A percentile compares a stretch with the other conserved stretches of the same genome.
These are phyloP conservation scores for Grammatotria lemairii DNA, from an alignment of 2,113 vertebrate species.

Conservation along the genomic window DNA sequence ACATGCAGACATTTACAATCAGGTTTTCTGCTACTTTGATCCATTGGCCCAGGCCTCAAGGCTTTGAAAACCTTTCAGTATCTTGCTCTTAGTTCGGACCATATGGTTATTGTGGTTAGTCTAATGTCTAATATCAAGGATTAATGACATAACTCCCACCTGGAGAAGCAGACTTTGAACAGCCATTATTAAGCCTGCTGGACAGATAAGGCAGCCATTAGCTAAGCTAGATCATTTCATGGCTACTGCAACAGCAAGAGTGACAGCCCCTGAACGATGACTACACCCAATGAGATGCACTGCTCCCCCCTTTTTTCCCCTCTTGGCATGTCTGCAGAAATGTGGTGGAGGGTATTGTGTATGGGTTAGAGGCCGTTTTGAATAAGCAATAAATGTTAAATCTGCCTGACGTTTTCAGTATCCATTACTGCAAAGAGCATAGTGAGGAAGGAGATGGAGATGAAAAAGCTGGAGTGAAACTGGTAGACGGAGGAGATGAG, in stretches of 20 bases:
- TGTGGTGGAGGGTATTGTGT: slow-evolving; percentile 31
- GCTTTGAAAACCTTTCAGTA: slow-evolving; percentile 27
- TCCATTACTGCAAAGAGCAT: slow-evolving; percentile 63
- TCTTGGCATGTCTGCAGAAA: slow-evolving; percentile 15
- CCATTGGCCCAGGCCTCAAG: slow-evolving; percentile 4
- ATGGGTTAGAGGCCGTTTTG: slow-evolving; percentile 52
- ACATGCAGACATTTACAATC: slow-evolving; percentile 58
- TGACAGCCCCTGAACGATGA: slow-evolving; percentile 2
- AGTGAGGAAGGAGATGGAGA: slow-evolving; percentile 23
- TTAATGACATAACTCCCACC: slow-evolving; percentile 62
- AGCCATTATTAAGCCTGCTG: slow-evolving; percentile 49
- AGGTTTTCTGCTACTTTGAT: slow-evolving; percentile 40
- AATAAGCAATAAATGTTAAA: slow-evolving; percentile 66
- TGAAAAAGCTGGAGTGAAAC: slow-evolving; percentile 48
- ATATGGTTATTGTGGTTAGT: slow-evolving; percentile 39
- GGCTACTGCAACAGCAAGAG: slow-evolving; percentile 52
- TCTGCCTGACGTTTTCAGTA: slow-evolving; percentile 65
- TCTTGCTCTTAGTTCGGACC: slow-evolving; percentile 10
- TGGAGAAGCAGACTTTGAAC: slow-evolving; percentile 54
- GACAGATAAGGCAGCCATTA: slow-evolving; percentile 65
- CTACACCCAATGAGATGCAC: neutral
- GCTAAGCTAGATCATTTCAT: slow-evolving; percentile 52
- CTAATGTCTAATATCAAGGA: slow-evolving; percentile 46
- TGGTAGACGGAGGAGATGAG: slow-evolving; percentile 61
- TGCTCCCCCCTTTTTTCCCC: neutral